Percentiles rank a stretch among this genome's conserved stretches.
phyloP scores from a whole-genome alignment of 2,888 invertebrate genomes.

The Sympetrum striolatum region DNA sequence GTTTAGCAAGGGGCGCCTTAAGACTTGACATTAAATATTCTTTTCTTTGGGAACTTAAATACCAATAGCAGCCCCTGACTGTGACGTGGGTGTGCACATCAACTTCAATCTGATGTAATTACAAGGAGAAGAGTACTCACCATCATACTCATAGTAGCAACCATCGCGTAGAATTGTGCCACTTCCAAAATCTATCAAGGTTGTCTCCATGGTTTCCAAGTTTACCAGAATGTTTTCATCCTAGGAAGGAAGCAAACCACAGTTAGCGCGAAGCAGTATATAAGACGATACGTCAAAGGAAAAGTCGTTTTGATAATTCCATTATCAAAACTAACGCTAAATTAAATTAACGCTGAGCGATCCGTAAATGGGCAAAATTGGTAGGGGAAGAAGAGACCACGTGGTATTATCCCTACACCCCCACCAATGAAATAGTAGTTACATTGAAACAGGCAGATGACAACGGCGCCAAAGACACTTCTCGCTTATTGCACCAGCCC shows the following conservation, averaged over 20 bases:
- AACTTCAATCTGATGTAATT: no score
- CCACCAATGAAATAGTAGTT: not conserved
- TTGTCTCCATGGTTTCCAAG: conserved; percentile 61
- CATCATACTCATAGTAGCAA: conserved; percentile 68
- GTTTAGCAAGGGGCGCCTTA: no score
- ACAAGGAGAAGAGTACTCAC: conserved; percentile 57
- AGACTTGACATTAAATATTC: no score
- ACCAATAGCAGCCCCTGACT: no score
- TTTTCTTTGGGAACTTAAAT: no score
- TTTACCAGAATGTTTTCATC: conserved; percentile 69
- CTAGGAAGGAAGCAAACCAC: conserved; percentile 51
- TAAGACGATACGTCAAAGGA: not conserved
- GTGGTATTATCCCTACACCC: not conserved
- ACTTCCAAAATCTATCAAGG: conserved; percentile 69
- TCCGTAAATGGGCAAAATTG: not conserved
- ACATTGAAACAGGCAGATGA: no score
- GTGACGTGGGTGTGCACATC: no score
- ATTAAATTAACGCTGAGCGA: not conserved
- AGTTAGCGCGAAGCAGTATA: not conserved
- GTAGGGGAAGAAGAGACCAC: not conserved
- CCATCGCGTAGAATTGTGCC: conserved; percentile 64
- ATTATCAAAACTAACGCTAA: no score
- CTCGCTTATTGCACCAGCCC: not conserved
- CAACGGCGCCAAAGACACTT: not conserved
- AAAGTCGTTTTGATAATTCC: not conserved